A percentile compares a stretch with the other conserved stretches of the same genome.
phyloP scores from a whole-genome alignment of 2,797 vertebrate species.

The Crypturellus tataupa region DNA sequence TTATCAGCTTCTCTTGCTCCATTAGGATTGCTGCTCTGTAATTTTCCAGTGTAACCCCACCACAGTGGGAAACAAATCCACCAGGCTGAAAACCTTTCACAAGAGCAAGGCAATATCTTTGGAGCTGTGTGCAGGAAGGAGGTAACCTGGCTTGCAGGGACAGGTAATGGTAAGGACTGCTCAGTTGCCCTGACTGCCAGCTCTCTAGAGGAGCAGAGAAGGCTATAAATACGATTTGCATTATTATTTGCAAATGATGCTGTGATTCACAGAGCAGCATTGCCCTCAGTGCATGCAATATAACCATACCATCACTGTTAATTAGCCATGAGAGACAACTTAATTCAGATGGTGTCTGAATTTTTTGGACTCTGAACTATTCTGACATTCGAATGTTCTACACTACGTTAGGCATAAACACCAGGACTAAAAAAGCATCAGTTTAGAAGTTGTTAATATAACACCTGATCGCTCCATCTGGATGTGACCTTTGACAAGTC shows the following conservation, averaged over 20 bases:
- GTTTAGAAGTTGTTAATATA: background rate
- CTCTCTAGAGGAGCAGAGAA: background rate
- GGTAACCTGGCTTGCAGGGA: background rate
- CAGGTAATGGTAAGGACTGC: background rate
- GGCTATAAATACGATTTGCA: background rate
- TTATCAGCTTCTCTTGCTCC: background rate
- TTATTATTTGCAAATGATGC: no score
- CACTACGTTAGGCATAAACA: background rate
- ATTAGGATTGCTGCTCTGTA: background rate
- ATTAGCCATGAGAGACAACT: background rate
- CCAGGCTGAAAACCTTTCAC: background rate
- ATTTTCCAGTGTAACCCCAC: background rate
- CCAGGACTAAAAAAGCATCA: background rate
- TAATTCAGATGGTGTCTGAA: background rate
- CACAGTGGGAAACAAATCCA: background rate
- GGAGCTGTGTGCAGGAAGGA: background rate
- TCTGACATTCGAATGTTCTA: background rate
- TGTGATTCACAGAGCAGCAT: background rate
- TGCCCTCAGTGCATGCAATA: background rate
- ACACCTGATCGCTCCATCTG: background rate
- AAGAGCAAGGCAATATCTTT: background rate
- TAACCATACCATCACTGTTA: background rate
- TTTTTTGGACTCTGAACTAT: background rate
- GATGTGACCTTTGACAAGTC: slow-evolving; percentile 27
- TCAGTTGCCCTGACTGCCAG: background rate